Base-by-base conservation (phyloP, 2,113 vertebrate genomes). In the Xiphophorus maculatus region DNA sequence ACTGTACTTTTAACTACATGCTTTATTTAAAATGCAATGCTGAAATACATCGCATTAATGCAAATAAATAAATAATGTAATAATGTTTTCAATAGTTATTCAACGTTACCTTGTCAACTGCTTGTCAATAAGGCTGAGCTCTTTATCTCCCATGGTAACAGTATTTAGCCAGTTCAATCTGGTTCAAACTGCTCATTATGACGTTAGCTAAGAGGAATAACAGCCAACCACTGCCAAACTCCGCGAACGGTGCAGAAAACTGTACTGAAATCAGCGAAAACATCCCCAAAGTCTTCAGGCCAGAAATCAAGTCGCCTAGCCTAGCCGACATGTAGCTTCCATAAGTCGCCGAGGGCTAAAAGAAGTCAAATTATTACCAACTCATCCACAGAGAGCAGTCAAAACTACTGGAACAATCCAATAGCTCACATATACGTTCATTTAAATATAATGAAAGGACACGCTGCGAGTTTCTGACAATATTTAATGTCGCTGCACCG, bases 91-190 rank as follows among this genome's bases (percentile, higher is more conserved):
- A 1, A 48, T 48, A 19, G 17, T 48, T 19, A 4, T 48, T 48
- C 44, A 48, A 42, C 44, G 6, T 88, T 92, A 96, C 95, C 95
- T 95, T 82, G 88, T 90, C 79, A 96, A 84, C 33, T 92, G 84
- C 71, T 93, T 92, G 87, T 95, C 93, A 68, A 95, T 93, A 17
- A 96, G 90, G 80, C 92, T 91, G 66, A 95, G 88, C 71, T 95
- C 95, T 74, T 93, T 89, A 77, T 92, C 89, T 66, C 83, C 91
- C 92, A 92, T 93, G 51, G 51, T 85, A 32, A 69, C n/a, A 5
- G 63, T 48, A 58, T 25, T 2, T 22, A 76, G 32, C 25, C 0
- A 2, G 62, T 29, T 17, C 1, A 1, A 19, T 44, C 3, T 42
- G 10, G 27, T 28, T 42, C 44, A 3, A 13, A 27, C 30, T 3